Base-by-base conservation (phyloP, 2,888 invertebrate species). In the Venusia cambrica region DNA sequence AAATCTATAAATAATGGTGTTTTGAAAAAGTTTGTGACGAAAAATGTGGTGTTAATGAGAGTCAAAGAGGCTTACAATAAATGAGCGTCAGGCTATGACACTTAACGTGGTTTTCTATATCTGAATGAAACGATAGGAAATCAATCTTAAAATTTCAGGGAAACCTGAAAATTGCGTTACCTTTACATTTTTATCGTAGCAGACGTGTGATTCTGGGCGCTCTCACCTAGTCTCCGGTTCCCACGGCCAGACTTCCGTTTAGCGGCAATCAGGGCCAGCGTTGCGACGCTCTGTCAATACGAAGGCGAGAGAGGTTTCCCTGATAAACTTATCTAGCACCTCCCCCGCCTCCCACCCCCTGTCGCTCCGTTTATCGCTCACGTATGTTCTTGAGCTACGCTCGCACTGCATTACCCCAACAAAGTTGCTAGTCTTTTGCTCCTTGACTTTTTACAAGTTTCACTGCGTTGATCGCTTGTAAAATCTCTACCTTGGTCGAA, bases 231-330 rank as follows among this genome's bases (percentile, higher is more conserved):
- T 67, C 69, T 60, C 70, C 64, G 71, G 70, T 74, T 73, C 74
- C 62, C 70, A 73, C 74, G 71, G 68, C 64, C 62, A 62, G n/a
- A 68, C 76, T 84, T 81, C 75, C 78, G 78, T 71, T 81, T 72
- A 77, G 61, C 75, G 76, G 78, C 83, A 87, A 85, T 84, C 83
- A 84, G 76, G 73, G 71, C 71, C 73, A 65, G 63, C 70, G 74
- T 67, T 73, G 75, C 84, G 80, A 75, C 74, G 83, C 73, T 81
- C 77, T 81, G 84, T 85, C 85, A 85, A 85, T 85, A 85, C 73
- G 71, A 70, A 76, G 76, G 73, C 80, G 80, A 84, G 79, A n/a
- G n/a, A 81, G 83, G 80, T 80, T 81, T 78, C 74, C 69, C 75
- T 83, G 85, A 85, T 85, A 85, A 85, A 85, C 80, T 85, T 85